These are phyloP conservation scores for Patella depressa DNA, from an alignment of 2,888 invertebrate species.

Conservation along the genomic window DNA sequence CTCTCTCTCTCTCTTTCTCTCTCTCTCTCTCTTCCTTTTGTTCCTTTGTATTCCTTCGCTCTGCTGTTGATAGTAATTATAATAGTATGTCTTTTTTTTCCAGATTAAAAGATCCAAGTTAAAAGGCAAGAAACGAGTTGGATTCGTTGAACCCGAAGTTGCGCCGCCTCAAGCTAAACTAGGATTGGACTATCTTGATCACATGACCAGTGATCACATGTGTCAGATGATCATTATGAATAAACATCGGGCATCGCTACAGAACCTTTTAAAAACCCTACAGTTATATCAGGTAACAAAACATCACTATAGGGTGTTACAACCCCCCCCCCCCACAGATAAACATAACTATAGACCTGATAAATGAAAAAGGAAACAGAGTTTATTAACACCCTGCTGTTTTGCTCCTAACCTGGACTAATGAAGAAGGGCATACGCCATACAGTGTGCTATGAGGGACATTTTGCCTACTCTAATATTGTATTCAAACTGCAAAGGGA, in stretches of 20 bases:
- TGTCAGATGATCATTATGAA: conserved; percentile 40
- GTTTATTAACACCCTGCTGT: too few relatives aligned
- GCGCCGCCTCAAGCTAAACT: conserved; percentile 37
- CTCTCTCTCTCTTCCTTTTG: too few relatives aligned
- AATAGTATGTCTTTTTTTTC: conserved; percentile 2
- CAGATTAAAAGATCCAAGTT: conserved; percentile 30
- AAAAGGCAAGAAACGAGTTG: conserved; percentile 37
- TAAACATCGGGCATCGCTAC: conserved; percentile 31
- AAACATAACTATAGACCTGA: conserved; percentile 4
- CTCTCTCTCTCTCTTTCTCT: too few relatives aligned
- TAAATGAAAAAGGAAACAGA: neutral
- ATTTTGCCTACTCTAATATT: too few relatives aligned
- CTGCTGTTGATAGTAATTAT: too few relatives aligned
- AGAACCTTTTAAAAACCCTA: conserved; percentile 34
- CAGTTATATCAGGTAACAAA: conserved; percentile 38
- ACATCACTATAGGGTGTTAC: too few relatives aligned
- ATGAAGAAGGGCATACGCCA: too few relatives aligned
- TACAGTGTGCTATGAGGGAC: too few relatives aligned
- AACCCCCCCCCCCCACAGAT: neutral
- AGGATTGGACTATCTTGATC: conserved; percentile 37
- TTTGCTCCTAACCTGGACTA: too few relatives aligned
- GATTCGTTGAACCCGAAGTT: conserved; percentile 42
- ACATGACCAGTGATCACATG: conserved; percentile 34
- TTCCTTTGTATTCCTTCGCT: too few relatives aligned
- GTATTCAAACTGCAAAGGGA: too few relatives aligned